Evolutionary conservation across 1,140 invertebrate genomes (phyloP), one percentile per base, ranked within the genome.

Genomic region (Whitmania pigra): DNA sequence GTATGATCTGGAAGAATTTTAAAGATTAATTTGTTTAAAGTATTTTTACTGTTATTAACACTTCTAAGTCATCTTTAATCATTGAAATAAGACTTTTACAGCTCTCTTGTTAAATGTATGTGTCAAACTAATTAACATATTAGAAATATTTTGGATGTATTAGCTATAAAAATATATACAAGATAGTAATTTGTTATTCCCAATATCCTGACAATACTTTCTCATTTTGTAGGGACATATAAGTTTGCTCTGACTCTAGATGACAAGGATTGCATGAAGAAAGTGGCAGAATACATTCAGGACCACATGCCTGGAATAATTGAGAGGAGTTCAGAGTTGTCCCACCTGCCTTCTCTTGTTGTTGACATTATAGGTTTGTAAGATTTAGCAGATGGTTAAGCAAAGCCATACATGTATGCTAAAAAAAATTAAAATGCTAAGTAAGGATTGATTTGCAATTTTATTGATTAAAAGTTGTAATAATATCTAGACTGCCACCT

Each of bases 281-380:
- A 86, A 77, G 86, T 90, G 54, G 89, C 91, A 81, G 78, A 82
- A 9, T 91, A 87, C 81, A 90, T 93, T 74, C 83, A 86, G 15
- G 83, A 87, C 74, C 85, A 90, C 84, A 87, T 89, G 75, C 79
- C 81, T 40, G 82, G 83, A 36, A 81, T 90, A n/a, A 85, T 85
- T 54, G 82, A 84, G 75, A 84, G 83, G 81, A 78, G 83, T 68
- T 29, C 71, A 80, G 75, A 85, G 67, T 83, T 89, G 22, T 82
- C 86, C 36, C 82, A 84, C 13, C 80, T 90, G 54, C 86, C 86
- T 20, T 86, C 86, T 73, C 82, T 89, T 53, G 84, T 86, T 76
- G 86, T 90, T 18, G 78, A 80, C 71, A 77, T 80, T 36, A 76
- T 80, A 63, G 80, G 79, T 80, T 74, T 75, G 76, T 73, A 13